Evolutionary conservation across 37 sponge, comb jelly and placozoan genomes (phyloP), one percentile per base, ranked within the genome.

Genomic region (Chondrosia reniformis): DNA sequence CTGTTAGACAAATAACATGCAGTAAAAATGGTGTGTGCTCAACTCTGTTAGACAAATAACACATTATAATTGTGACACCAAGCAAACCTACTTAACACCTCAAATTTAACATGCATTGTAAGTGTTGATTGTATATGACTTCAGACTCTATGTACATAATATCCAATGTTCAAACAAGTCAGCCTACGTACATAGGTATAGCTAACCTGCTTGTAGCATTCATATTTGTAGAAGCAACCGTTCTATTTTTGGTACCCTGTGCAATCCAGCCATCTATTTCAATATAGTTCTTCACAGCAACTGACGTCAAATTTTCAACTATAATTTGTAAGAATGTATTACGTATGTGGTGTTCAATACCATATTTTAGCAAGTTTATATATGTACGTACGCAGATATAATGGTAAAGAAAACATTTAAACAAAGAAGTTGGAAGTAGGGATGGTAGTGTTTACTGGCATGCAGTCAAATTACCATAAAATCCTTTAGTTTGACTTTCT

Each of bases 141-240:
- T n/a, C n/a, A n/a, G n/a, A n/a, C n/a, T n/a, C n/a, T n/a, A n/a
- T n/a, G n/a, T n/a, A n/a, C n/a, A n/a, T n/a, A n/a, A n/a, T n/a
- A n/a, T n/a, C n/a, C n/a, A n/a, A n/a, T n/a, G n/a, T n/a, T n/a
- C n/a, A n/a, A n/a, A n/a, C n/a, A n/a, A n/a, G n/a, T n/a, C n/a
- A n/a, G n/a, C n/a, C n/a, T n/a, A n/a, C n/a, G n/a, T n/a, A n/a
- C n/a, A n/a, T n/a, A n/a, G n/a, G n/a, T n/a, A n/a, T n/a, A n/a
- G n/a, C n/a, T n/a, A n/a, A 67, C 64, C 81, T 87, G 76, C 87
- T 87, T 4, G 87, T 87, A 17, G 92, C 87, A 55, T 91, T 91
- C 92, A 91, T 91, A 33, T 87, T 84, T 36, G 92, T 91, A 9
- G 87, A 66, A 9, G 87, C 87, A 19, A 91, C 74, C 28, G 92